Base-by-base conservation (phyloP, 2,113 vertebrate genomes). In the Columba janthina region DNA sequence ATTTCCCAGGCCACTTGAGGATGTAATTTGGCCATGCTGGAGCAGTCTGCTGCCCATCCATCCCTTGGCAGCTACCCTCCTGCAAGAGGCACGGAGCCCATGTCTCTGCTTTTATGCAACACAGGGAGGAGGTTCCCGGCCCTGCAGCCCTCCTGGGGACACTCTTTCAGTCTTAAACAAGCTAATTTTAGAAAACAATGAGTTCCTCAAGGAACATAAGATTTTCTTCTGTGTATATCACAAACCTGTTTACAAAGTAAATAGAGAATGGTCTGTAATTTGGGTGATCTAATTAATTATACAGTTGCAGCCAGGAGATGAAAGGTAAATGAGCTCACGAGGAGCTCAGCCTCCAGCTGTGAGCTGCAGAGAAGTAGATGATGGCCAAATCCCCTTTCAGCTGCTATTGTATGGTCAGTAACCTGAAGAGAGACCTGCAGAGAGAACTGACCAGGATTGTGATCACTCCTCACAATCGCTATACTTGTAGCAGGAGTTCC, bases 221-320 rank as follows among this genome's bases (percentile, higher is more conserved):
- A 51, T 53, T 84, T 96, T 83, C 83, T 77, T 88, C 50, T 94
- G 70, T 75, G 42, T 79, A 36, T 75, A 94, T 90, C 57, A 87
- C 76, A 89, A 60, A 34, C 64, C 42, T 93, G 75, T 96, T 96
- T 95, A 90, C 85, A n/a, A 91, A 80, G 88, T 90, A 97, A 97
- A 96, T 62, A 95, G 56, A 75, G 42, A 65, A 67, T 0, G 0
- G 66, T 54, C 88, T 96, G 85, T 94, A 96, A 96, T 96, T 96
- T 90, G 62, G 78, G 57, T 26, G 29, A 92, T 86, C 88, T 89
- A 93, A 95, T 94, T 94, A 93, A 96, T 92, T 74, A 78, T 8
- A 91, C 26, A 56, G 60, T 85, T 92, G 78, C 82, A 95, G 70
- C 36, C 72, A 6, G 44, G 64, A 94, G 78, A 95, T 91, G 90